Percentiles rank a stretch among this genome's conserved stretches.
Conservation (phyloP, 2,888 invertebrate genomes). For the Troglohyphantes excavatus region DNA sequence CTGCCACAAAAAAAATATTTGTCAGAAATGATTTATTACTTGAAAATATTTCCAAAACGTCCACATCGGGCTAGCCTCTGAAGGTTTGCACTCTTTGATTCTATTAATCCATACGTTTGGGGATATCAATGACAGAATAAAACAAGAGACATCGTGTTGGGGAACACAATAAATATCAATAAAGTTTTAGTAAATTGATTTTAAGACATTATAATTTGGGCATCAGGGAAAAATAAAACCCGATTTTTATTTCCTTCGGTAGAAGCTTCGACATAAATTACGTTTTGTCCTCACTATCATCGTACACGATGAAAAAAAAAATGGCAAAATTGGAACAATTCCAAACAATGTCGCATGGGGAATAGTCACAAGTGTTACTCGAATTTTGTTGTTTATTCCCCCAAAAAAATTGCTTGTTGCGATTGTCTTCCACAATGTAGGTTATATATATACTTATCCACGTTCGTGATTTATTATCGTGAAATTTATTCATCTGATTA, state of each 20-base stretch:
- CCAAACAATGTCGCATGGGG: not conserved
- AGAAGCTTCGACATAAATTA: constrained; percentile 26
- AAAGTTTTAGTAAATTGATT: constrained; percentile 2
- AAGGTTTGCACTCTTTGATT: not conserved
- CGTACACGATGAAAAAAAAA: not conserved
- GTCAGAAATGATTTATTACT: not conserved
- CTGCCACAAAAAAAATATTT: not conserved
- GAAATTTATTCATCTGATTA: not conserved
- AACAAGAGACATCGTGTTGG: constrained; percentile 1
- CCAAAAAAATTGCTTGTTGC: not conserved
- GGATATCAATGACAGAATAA: not conserved
- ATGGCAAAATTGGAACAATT: not conserved
- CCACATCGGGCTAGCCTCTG: not conserved
- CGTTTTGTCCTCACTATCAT: constrained; percentile 19
- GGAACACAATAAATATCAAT: constrained; percentile 38
- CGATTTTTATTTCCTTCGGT: constrained; percentile 20
- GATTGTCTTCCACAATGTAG: not conserved
- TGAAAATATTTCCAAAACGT: not conserved
- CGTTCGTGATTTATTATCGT: not conserved
- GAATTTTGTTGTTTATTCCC: not conserved
- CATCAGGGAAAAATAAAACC: not conserved
- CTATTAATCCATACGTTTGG: not conserved
- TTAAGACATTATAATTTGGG: not conserved
- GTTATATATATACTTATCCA: not conserved
- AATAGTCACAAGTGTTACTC: not conserved